phyloP scores from a whole-genome alignment of 2,888 invertebrate species.

The Stegophylla sp. region DNA sequence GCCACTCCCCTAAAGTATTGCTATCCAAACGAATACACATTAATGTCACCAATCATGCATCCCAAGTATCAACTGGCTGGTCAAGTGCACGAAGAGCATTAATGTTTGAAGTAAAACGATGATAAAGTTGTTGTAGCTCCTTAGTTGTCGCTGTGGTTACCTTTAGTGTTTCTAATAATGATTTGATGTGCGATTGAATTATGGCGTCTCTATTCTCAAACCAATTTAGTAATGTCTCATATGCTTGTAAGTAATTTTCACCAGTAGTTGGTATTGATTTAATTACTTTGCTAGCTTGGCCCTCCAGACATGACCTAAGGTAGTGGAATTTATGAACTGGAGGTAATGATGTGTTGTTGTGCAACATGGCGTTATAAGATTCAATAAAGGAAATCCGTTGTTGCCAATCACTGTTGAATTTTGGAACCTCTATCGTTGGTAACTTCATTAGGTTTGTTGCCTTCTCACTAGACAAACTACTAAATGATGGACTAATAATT shows the following conservation, averaged over 20 bases:
- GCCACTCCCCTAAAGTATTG: background rate
- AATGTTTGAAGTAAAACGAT: background rate
- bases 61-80: background rate
- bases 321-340: conserved; percentile 11
- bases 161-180: conserved; percentile 3
- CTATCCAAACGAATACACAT: background rate
- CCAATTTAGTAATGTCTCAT: background rate
- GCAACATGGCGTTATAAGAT: background rate
- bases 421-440: background rate
- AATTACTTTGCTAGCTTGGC: background rate
- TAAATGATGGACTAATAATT: no score
- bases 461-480: no score
- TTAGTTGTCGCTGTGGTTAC: background rate
- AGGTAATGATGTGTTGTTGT: background rate
- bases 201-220: background rate
- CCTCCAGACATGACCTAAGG: background rate
- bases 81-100: background rate
- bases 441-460: no score
- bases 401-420: conserved; percentile 11
- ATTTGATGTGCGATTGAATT: conserved; percentile 4
- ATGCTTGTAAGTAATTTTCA: conserved; percentile 13
- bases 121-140: background rate
- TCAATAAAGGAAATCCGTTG: background rate
- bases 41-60: conserved; percentile 1
- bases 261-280: background rate